Evolutionary conservation across 2,888 invertebrate species (phyloP).

Genomic region (Cremastobaeus sp.): DNA sequence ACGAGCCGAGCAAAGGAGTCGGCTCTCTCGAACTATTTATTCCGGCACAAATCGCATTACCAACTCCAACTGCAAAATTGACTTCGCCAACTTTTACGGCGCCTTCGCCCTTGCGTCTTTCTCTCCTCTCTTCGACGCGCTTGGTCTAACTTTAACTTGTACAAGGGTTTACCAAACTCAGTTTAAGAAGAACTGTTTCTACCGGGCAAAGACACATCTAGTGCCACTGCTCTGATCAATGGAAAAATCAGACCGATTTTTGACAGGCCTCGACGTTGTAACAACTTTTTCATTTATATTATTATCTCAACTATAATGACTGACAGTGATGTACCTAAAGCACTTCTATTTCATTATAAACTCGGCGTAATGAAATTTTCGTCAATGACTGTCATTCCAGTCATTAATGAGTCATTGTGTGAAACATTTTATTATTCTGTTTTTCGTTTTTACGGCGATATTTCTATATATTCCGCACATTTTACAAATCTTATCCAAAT

Average conservation of each 20-base stretch:
- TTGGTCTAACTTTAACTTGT: slow-evolving; percentile 76
- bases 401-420: no score
- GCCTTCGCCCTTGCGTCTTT: slow-evolving; percentile 68
- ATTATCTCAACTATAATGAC: no score
- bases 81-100: slow-evolving; percentile 77
- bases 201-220: slow-evolving; percentile 67
- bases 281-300: no score
- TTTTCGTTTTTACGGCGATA: no score
- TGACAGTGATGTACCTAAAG: no score
- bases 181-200: slow-evolving; percentile 77
- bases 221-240: slow-evolving; percentile 67
- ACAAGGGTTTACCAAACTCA: slow-evolving; percentile 77
- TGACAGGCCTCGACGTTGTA: no score
- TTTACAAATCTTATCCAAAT: no score
- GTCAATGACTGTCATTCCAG: no score
- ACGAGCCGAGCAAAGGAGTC: slow-evolving; percentile 59
- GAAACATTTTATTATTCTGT: no score
- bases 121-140: slow-evolving; percentile 65
- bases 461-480: no score
- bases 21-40: slow-evolving; percentile 72
- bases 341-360: no score
- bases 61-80: slow-evolving; percentile 78
- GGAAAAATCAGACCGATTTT: slow-evolving; percentile 68
- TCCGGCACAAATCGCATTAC: slow-evolving; percentile 78
- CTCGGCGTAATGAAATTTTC: no score